Evolutionary conservation across 2,797 vertebrate species (phyloP).

Genomic region (Hybognathus amarus): DNA sequence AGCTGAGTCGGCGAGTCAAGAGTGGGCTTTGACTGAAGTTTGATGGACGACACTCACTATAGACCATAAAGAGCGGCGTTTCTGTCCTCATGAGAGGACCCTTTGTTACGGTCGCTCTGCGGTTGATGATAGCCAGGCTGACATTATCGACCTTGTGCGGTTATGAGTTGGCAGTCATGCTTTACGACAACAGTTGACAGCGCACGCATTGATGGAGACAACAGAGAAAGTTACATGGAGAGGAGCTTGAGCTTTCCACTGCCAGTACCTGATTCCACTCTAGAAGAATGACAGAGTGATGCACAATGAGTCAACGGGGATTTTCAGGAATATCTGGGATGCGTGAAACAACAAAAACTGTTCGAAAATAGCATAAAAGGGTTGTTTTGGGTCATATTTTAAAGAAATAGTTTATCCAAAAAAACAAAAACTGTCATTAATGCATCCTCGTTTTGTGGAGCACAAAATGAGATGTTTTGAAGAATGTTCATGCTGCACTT

Average conservation of each 20-base stretch:
- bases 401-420: background rate
- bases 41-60: constrained; percentile 58
- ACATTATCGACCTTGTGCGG: constrained; percentile 62
- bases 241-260: constrained; percentile 43
- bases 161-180: constrained; percentile 58
- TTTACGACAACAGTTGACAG: constrained; percentile 59
- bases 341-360: too few species aligned
- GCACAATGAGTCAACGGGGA: constrained; percentile 23
- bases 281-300: constrained; percentile 29
- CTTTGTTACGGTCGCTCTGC: constrained; percentile 54
- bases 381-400: background rate
- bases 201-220: constrained; percentile 54
- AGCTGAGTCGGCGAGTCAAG: constrained; percentile 53
- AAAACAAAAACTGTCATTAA: background rate
- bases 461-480: background rate
- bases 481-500: constrained; percentile 6
- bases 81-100: constrained; percentile 55
- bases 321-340: background rate
- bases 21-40: constrained; percentile 58
- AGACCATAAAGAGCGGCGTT: constrained; percentile 55
- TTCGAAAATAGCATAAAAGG: background rate
- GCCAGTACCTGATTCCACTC: constrained; percentile 51
- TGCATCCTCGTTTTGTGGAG: background rate
- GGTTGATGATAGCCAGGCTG: constrained; percentile 63
- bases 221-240: constrained; percentile 32